Base-by-base conservation (phyloP, 2,113 vertebrate species). In the Ctenomys sociabilis region DNA sequence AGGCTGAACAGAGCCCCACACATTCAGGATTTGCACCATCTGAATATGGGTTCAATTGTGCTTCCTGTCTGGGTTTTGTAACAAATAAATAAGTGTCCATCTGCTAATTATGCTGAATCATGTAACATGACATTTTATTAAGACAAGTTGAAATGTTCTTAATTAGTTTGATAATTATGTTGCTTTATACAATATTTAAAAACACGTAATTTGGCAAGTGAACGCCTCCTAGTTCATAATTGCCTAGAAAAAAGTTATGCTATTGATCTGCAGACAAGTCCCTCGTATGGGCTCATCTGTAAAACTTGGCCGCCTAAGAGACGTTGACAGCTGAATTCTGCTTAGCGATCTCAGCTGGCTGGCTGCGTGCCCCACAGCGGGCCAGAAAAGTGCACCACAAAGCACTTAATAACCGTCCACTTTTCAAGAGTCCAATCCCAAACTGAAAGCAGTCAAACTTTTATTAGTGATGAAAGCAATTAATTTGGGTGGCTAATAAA, bases 141-240 rank as follows among this genome's bases (percentile, higher is more conserved):
- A 96, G 96, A 93, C 30, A 64, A 95, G n/a, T 90, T 35, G 92
- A 91, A 70, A 81, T 96, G 61, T 82, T 16, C 98, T 73, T 96
- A 98, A 97, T 98, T 75, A 75, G 40, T 90, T 35, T 95, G 35
- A 81, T 97, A 97, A 96, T 90, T 92, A 97, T 59, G 95, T 97
- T 95, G 30, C 52, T 85, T 88, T 96, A 85, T 75, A 0, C 16
- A 73, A 52, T 52, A 70, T 93, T 95, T 87, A 95, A 78, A 97
- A 96, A 77, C 66, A 95, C 94, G 45, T 17, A 93, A 35, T 78
- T 78, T 98, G 90, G 82, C 97, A 98, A 93, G 95, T 85, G 59
- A 96, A 73, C 97, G 72, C n/a, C 86, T 94, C 78, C 72, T 72
- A 49, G 96, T 66, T 96, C 80, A 92, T 90, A 97, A 98, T 94